Conservation (phyloP, 2,888 invertebrate species). For the Apamea crenata region DNA sequence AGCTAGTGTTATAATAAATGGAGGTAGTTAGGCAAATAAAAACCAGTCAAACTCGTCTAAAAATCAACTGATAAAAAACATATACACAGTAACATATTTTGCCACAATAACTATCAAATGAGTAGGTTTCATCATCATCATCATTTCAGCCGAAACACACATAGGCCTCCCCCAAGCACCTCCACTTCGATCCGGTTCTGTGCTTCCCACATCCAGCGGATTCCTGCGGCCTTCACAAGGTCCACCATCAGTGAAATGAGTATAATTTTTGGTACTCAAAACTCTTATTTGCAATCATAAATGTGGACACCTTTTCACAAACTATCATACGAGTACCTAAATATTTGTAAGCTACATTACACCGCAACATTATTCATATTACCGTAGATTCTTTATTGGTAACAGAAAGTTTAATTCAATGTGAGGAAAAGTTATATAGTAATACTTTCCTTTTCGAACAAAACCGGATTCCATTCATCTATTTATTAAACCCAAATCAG, state of each 20-base stretch:
- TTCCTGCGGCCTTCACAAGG: not conserved
- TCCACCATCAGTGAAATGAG: not conserved
- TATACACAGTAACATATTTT: not conserved
- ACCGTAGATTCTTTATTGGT: not conserved
- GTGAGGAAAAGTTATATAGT: not conserved
- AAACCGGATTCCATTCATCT: not conserved
- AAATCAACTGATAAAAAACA: too few relatives aligned
- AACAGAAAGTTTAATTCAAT: not conserved
- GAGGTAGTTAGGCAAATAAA: too few relatives aligned
- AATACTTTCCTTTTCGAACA: not conserved
- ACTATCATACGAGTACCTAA: not conserved
- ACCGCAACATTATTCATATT: not conserved
- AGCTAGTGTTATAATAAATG: too few relatives aligned
- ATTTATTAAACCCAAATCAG: not conserved
- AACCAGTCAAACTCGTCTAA: too few relatives aligned
- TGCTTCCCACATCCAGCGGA: not conserved
- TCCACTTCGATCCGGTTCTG: not conserved
- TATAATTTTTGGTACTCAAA: not conserved
- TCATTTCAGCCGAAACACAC: too few relatives aligned
- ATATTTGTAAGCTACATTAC: not conserved
- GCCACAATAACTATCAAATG: not conserved
- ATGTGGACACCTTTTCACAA: not conserved
- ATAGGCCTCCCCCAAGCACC: too few relatives aligned
- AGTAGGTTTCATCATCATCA: too few relatives aligned
- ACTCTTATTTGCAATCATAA: not conserved